Base-by-base conservation (phyloP, 1,140 invertebrate species). In the Caerostris extrusa region DNA sequence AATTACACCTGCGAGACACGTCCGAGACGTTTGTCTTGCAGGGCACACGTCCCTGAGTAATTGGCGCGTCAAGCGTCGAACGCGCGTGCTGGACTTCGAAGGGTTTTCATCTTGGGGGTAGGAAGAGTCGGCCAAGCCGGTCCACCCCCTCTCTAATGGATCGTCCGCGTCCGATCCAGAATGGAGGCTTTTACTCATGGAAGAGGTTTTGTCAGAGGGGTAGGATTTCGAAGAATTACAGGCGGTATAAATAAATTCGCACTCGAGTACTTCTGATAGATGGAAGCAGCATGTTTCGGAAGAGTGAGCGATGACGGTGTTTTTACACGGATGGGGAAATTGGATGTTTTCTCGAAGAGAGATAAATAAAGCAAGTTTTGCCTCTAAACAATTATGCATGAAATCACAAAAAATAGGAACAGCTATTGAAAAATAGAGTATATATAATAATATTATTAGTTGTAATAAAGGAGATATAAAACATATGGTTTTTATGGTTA, bases 1-100 rank as follows among this genome's bases (percentile, higher is more conserved):
- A 92, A 92, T 92, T 92, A 92, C 71, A 85, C 90, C 90, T 92
- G 81, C 90, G 90, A 69, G 81, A 85, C 90, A 92, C 90, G 90
- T 92, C 34, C 81, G 34, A 77, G 90, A 69, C 90, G 90, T 92
- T 92, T 92, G 90, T 92, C 90, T 92, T 92, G 77, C 57, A 4
- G 53, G 64, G 58, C 58, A 81, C 90, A 92, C 90, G 90, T 92
- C 81, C 81, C 60, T 92, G 90, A 92, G 90, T 92, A 92, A 92
- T 92, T 85, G 90, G 90, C 90, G 90, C 90, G 90, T 92, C 90
- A 91, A 91, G 67, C 86, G 77, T 50, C 19, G 50, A 56, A 58
- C 90, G 90, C 90, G 90, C 90, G 90, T 64, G 90, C 58, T 56
- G 69, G 64, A 69, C 83, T 85, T 85, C 17, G 83, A 85, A 60